Evolutionary conservation across 2,113 vertebrate species (phyloP).

Genomic region (Amblyornis subalaris): DNA sequence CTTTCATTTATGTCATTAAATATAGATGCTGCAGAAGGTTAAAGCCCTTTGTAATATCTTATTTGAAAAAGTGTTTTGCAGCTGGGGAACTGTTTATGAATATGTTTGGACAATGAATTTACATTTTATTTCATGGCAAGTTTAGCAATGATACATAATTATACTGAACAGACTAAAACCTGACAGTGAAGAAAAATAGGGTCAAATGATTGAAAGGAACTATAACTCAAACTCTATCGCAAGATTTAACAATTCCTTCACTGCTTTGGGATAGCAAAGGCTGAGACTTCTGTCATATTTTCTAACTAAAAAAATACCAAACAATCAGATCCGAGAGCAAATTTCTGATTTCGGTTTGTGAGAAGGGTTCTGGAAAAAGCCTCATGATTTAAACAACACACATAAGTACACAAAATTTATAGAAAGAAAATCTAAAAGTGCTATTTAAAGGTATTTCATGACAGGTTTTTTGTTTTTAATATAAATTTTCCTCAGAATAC

Average conservation of each 20-base stretch:
- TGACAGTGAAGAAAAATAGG: neutral
- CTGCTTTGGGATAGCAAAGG: neutral
- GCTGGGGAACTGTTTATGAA: neutral
- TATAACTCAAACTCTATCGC: neutral
- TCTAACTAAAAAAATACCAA: neutral
- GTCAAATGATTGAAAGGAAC: neutral
- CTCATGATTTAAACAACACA: neutral
- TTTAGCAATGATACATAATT: neutral
- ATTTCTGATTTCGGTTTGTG: neutral
- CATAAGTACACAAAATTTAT: neutral
- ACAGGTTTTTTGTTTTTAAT: neutral
- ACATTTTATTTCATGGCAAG: neutral
- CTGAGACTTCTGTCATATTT: neutral
- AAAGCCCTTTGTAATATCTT: constrained; percentile 1
- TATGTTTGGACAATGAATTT: neutral
- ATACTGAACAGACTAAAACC: neutral
- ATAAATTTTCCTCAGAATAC: neutral
- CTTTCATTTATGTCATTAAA: constrained; percentile 45
- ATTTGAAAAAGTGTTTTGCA: neutral
- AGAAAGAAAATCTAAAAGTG: neutral
- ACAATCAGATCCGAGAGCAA: neutral
- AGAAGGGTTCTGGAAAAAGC: neutral
- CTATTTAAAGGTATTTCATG: neutral
- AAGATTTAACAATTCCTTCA: neutral
- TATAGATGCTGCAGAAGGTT: constrained; percentile 41